Evolutionary conservation across 2,113 vertebrate genomes (phyloP).

Genomic region (Chitala chitala): DNA sequence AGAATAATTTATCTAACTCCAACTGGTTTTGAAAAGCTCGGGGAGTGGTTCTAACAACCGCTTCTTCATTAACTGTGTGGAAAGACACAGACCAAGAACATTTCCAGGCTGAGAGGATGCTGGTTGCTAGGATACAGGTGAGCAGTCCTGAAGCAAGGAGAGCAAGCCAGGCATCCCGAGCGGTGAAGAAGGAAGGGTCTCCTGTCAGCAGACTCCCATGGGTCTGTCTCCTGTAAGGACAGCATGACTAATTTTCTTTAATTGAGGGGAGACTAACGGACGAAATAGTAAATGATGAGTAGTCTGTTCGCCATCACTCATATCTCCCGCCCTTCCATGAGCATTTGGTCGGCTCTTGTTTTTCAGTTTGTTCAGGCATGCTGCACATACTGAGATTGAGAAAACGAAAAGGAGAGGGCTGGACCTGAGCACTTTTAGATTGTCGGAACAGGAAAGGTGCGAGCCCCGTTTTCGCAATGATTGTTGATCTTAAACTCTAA

Average conservation of each 20-base stretch:
- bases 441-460: background rate
- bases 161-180: constrained; percentile 22
- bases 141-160: constrained; percentile 28
- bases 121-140: constrained; percentile 34
- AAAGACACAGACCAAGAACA: constrained; percentile 15
- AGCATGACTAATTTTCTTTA: constrained; percentile 27
- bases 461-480: background rate
- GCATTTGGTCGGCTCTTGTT: background rate
- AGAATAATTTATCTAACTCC: constrained; percentile 1
- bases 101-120: constrained; percentile 25
- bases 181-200: constrained; percentile 21
- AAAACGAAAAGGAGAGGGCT: too few relatives aligned
- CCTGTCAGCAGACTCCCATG: background rate
- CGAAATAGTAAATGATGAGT: background rate
- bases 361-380: background rate
- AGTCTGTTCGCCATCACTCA: background rate
- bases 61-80: constrained; percentile 21
- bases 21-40: constrained; percentile 2
- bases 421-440: background rate
- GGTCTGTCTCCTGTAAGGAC: constrained; percentile 19
- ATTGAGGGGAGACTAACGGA: constrained; percentile 23
- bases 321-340: background rate
- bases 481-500: background rate
- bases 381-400: background rate
- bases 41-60: background rate